A percentile compares a stretch with the other conserved stretches of the same genome.
phyloP scores from a whole-genome alignment of 2,888 invertebrate genomes.

The Phrixothrix hirtus region DNA sequence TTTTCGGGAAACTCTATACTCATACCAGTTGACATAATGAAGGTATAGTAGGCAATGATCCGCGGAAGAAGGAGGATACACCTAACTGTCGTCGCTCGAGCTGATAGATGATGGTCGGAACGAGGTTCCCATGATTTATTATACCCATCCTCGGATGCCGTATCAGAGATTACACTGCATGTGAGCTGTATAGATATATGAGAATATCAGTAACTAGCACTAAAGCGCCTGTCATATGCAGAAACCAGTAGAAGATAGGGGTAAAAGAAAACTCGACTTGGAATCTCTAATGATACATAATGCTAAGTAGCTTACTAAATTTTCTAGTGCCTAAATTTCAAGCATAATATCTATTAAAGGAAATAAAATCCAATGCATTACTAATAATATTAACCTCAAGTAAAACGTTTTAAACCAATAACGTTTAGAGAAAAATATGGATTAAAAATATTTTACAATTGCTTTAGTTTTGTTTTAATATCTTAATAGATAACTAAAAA shows the following conservation, averaged over 20 bases:
- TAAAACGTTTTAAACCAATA: too few species aligned
- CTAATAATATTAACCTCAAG: too few species aligned
- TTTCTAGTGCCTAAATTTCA: too few species aligned
- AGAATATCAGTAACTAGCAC: constrained; percentile 53
- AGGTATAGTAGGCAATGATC: constrained; percentile 35
- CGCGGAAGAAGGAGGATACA: constrained; percentile 35
- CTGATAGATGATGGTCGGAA: constrained; percentile 50
- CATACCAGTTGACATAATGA: constrained; percentile 23
- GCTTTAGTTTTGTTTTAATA: too few species aligned
- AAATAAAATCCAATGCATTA: too few species aligned
- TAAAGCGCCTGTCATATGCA: constrained; percentile 42
- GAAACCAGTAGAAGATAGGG: constrained; percentile 20
- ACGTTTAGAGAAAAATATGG: too few species aligned
- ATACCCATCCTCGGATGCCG: constrained; percentile 52
- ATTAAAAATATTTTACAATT: too few species aligned
- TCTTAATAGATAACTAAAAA: too few species aligned
- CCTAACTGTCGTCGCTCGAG: constrained; percentile 36
- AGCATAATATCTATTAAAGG: too few species aligned
- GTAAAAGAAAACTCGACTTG: constrained; percentile 13
- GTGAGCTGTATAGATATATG: constrained; percentile 51
- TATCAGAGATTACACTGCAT: constrained; percentile 54
- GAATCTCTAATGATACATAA: constrained; percentile 23
- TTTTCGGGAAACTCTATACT: constrained; percentile 13
- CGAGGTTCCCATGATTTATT: constrained; percentile 54
- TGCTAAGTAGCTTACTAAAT: constrained; percentile 6